phyloP scores from a whole-genome alignment of 92 coral and sea anemone genomes.

The Epizoanthus illoricatus region DNA sequence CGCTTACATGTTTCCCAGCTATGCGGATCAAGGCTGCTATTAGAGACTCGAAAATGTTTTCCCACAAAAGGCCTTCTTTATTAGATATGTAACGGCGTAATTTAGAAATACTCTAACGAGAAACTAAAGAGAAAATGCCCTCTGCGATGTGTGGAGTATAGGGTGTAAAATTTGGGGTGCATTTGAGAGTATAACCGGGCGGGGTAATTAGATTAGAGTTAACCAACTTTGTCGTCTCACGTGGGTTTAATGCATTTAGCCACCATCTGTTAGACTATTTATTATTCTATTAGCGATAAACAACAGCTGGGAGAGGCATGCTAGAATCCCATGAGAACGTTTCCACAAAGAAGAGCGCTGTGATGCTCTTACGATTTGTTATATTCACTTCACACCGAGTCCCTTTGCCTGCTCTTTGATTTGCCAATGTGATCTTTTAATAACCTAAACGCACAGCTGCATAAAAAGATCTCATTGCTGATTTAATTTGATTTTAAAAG shows the following conservation, averaged over 20 bases:
- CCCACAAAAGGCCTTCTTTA: not conserved
- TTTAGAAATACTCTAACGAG: slow-evolving; percentile 5
- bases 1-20: slow-evolving; percentile 32
- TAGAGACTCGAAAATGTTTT: not conserved
- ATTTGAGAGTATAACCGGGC: slow-evolving; percentile 51
- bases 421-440: slow-evolving; percentile 88
- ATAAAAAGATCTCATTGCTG: slow-evolving; percentile 79
- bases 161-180: slow-evolving; percentile 66
- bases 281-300: slow-evolving; percentile 99
- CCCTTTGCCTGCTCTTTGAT: slow-evolving; percentile 82
- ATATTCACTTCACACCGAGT: slow-evolving; percentile 66
- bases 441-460: slow-evolving; percentile 97
- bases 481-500: slow-evolving; percentile 98
- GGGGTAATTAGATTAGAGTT: slow-evolving; percentile 95
- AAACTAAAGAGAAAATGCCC: slow-evolving; percentile 8
- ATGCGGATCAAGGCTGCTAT: slow-evolving; percentile 39
- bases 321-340: slow-evolving; percentile 99
- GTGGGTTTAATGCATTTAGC: slow-evolving; percentile 98
- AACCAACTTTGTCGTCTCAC: slow-evolving; percentile 91
- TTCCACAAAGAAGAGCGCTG: slow-evolving; percentile 99
- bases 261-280: slow-evolving; percentile 99
- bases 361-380: slow-evolving; percentile 61
- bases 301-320: slow-evolving; percentile 99
- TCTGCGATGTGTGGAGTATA: slow-evolving; percentile 14
- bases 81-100: slow-evolving; percentile 6